Base-by-base conservation (phyloP, 2,888 invertebrate genomes). In the Brassicogethes aeneus region DNA sequence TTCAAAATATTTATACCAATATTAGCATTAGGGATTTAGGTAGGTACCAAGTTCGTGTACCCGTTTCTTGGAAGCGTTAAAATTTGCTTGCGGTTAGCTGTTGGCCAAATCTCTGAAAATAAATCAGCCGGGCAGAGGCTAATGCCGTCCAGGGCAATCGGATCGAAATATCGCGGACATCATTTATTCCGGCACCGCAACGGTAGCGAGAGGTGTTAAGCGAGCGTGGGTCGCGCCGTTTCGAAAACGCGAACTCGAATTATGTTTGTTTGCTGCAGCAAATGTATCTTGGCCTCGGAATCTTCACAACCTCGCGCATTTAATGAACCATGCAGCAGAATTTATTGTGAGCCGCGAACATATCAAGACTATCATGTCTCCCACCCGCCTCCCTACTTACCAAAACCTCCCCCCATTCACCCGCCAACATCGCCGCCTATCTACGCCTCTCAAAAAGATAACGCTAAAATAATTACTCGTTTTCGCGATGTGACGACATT, bases 261-360 rank as follows among this genome's bases (percentile, higher is more conserved):
- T 23, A 23, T 23, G 23, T 53, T 50, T 50, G 53, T 51, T 53
- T n/a, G 50, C 48, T 51, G 45, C 44, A 46, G 51, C 50, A 49
- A 51, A 53, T 52, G 49, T 54, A 52, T 54, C 54, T 50, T 49
- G n/a, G n/a, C n/a, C n/a, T n/a, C n/a, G n/a, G n/a, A n/a, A n/a
- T n/a, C n/a, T n/a, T 50, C 48, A 47, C 50, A 48, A 50, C 48
- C 52, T 53, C 52, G 52, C 45, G 45, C 51, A 48, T 54, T 52
- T 52, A 54, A 54, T 54, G 54, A 54, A 54, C 47, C 23, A 23
- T 10, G 23, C 5, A n/a, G n/a, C n/a, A 23, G 23, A 23, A 23
- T 23, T 23, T 23, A 23, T 23, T 23, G 23, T 23, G 23, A 5
- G 23, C 5, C 23, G 23, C 5, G 23, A 5, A 23, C 5, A 23